A percentile compares a stretch with the other conserved stretches of the same genome.
Conservation (phyloP, 2,113 vertebrate species). For the Rattus rattus region DNA sequence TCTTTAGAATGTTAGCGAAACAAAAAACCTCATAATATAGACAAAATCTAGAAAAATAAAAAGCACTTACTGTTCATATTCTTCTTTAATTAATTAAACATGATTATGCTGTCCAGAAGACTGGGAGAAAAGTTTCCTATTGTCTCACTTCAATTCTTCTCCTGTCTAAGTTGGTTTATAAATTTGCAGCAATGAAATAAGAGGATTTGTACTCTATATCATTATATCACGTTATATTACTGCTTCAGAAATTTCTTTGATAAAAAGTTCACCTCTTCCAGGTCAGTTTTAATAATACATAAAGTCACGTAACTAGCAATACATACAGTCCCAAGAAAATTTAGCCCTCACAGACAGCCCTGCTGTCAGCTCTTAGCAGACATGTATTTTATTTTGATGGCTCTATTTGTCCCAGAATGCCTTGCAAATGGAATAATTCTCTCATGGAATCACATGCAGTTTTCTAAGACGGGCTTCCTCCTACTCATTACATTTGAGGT, state of each 20-base stretch:
- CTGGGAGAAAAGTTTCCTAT: neutral
- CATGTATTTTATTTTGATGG: neutral
- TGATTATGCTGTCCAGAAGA: neutral
- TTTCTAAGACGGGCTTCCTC: neutral
- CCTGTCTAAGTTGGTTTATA: neutral
- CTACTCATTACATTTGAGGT: neutral
- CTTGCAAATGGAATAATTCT: neutral
- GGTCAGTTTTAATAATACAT: neutral
- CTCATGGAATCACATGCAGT: neutral
- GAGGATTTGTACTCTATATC: neutral
- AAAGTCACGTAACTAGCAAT: neutral
- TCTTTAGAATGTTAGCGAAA: conserved; percentile 28
- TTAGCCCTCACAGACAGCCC: neutral
- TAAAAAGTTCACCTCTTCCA: neutral
- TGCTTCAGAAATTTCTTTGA: conserved; percentile 20
- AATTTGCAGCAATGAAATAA: neutral
- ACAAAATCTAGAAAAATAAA: neutral
- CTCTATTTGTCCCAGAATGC: neutral
- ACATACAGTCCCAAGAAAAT: neutral
- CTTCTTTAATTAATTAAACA: conserved; percentile 24
- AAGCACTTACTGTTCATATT: neutral
- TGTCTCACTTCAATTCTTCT: neutral
- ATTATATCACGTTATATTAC: neutral
- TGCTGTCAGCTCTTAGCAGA: neutral
- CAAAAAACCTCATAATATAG: neutral